Base-by-base conservation (phyloP, 1,140 invertebrate species). In the Caenorhabditis inopinata region DNA sequence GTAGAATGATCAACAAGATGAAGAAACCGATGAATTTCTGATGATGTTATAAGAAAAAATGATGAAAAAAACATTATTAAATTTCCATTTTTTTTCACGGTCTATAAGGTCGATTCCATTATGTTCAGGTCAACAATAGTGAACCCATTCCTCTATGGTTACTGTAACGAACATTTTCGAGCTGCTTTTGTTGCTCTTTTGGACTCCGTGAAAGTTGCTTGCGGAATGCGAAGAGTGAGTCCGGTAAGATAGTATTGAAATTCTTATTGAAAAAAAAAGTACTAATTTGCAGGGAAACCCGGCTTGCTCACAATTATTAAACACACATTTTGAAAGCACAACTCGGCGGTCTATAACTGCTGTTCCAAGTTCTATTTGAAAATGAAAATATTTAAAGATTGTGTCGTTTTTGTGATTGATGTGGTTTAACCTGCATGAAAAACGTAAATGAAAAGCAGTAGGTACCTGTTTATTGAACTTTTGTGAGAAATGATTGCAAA, bases 141-240 rank as follows among this genome's bases (percentile, higher is more conserved):
- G 82, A 83, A 83, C 42, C 83, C 83, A 5, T 47, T 48, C 38
- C 77, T 83, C n/a, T 83, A 83, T 46, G 83, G 83, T 38, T 49
- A 80, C 29, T 47, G 84, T 47, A 83, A 83, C 47, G 83, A 83
- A 79, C 83, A 83, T 23, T 83, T 83, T 81, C 83, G 83, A 12
- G 79, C 84, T n/a, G 83, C 83, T 0, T 83, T 83, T 48, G 62
- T 42, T n/a, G 29, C 80, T 16, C 76, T 83, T 7, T 21, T 78
- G 21, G 27, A 77, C 21, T 25, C 74, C 0, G 38, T 73, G 14
- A 82, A 77, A 32, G 76, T 32, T 0, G 58, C 58, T 21, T 68
- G 58, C 38, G 58, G 58, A 68, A 68, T 68, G 25, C n/a, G 32
- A 38, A 29, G 58, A 38, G 58, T 68, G 29, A 68, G 58, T 42